A percentile compares a stretch with the other conserved stretches of the same genome.
These are phyloP conservation scores for Umimayanthus kanabou DNA, from an alignment of 92 coral and sea anemone genomes.

Conservation along the genomic window DNA sequence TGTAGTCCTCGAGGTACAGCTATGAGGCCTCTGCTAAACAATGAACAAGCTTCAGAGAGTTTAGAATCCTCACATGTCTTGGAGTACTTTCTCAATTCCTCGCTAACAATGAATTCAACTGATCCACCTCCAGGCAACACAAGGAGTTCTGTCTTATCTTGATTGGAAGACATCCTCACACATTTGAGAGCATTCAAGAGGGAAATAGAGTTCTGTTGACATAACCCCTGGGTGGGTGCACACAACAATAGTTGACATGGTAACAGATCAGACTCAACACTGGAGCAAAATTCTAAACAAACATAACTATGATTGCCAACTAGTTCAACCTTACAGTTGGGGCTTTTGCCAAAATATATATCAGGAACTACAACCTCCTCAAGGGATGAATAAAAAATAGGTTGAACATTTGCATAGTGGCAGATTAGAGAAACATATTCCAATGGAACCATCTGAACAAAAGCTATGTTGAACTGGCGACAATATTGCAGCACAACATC, in stretches of 20 bases:
- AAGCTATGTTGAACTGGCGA: conserved; percentile 73
- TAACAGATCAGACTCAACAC: not conserved
- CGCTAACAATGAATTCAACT: conserved; percentile 67
- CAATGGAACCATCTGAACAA: conserved; percentile 78
- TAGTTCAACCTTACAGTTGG: conserved; percentile 52
- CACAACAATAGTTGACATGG: conserved; percentile 67
- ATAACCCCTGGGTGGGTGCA: conserved; percentile 81
- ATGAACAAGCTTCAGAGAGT: conserved; percentile 55
- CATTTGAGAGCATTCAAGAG: conserved; percentile 71
- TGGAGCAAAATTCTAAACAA: conserved; percentile 41
- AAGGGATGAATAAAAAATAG: conserved; percentile 51
- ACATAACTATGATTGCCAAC: conserved; percentile 65
- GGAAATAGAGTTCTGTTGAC: conserved; percentile 75
- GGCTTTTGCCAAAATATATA: conserved; percentile 63
- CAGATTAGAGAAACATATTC: conserved; percentile 70
- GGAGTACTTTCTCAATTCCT: conserved; percentile 47
- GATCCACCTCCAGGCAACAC: conserved; percentile 82
- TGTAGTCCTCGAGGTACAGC: conserved; percentile 68
- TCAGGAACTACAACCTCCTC: conserved; percentile 40
- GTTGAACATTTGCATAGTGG: conserved; percentile 56
- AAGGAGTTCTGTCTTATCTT: conserved; percentile 36
- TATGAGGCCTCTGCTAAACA: conserved; percentile 71
- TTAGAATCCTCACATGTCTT: conserved; percentile 33
- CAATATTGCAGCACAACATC: conserved; percentile 78
- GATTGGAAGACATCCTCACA: conserved; percentile 66